Evolutionary conservation across 2,888 invertebrate genomes (phyloP).

Genomic region (Sthenelais limicola): DNA sequence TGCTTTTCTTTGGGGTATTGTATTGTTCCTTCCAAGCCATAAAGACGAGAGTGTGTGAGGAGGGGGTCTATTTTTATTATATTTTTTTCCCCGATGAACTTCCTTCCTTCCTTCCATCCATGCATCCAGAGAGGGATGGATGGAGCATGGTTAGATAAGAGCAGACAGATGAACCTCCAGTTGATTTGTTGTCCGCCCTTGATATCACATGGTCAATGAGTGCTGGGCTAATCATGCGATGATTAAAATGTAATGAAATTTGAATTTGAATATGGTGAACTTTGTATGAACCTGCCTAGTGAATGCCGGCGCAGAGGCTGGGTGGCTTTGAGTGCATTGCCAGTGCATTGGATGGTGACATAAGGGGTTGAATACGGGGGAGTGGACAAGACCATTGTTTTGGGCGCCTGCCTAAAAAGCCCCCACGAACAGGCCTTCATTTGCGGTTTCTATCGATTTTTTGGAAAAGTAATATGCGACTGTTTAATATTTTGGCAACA

Average conservation of each 20-base stretch:
- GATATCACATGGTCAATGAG: constrained; percentile 23
- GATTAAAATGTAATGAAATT: constrained; percentile 36
- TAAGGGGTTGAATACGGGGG: no score
- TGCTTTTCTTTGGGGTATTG: no score
- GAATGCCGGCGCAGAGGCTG: background rate
- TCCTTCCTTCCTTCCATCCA: background rate
- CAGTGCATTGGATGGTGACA: constrained; percentile 22
- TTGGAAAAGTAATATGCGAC: no score
- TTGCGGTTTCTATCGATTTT: no score
- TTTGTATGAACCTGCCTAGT: constrained; percentile 32
- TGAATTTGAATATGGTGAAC: constrained; percentile 38
- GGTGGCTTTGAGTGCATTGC: constrained; percentile 10
- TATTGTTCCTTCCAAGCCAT: background rate
- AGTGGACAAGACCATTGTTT: background rate
- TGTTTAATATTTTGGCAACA: no score
- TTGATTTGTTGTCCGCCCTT: no score
- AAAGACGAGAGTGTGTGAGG: constrained; percentile 6
- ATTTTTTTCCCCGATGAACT: background rate
- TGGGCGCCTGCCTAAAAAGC: background rate
- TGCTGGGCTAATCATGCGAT: constrained; percentile 16
- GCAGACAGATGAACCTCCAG: no score
- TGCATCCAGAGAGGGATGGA: no score
- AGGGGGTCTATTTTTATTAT: constrained; percentile 12
- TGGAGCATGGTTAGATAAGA: no score
- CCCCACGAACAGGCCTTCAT: no score